These are phyloP conservation scores for Eristalis pertinax DNA, from an alignment of 2,888 invertebrate genomes.

Conservation along the genomic window DNA sequence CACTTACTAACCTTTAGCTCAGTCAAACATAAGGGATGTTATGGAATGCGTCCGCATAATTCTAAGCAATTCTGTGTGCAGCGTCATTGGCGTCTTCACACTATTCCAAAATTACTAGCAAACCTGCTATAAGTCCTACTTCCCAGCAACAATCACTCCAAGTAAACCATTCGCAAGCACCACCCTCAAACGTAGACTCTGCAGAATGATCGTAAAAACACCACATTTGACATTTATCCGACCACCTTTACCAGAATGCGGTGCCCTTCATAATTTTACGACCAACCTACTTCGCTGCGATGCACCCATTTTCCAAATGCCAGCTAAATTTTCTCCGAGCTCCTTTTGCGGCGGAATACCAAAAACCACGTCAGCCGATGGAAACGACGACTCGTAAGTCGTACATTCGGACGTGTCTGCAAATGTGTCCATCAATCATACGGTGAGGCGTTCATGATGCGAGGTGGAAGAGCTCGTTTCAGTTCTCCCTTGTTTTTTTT, in stretches of 20 bases:
- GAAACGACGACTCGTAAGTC: not conserved
- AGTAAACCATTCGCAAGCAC: too few relatives aligned
- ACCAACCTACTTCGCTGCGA: not conserved
- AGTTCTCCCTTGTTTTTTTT: conserved; percentile 27
- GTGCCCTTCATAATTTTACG: not conserved
- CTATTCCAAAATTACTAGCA: too few relatives aligned
- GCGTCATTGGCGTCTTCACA: too few relatives aligned
- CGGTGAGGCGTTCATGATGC: conserved; percentile 25
- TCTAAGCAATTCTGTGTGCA: too few relatives aligned
- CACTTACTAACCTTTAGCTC: too few relatives aligned
- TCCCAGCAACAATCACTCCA: too few relatives aligned
- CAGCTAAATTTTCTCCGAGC: not conserved
- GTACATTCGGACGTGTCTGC: conserved; percentile 44
- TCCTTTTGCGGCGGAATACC: not conserved
- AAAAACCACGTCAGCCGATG: not conserved
- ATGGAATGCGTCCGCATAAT: too few relatives aligned
- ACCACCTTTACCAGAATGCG: not conserved
- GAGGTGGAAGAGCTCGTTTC: conserved; percentile 8
- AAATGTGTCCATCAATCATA: conserved; percentile 61
- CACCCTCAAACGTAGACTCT: too few relatives aligned
- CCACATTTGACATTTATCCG: not conserved
- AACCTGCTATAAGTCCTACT: too few relatives aligned
- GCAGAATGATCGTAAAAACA: not conserved
- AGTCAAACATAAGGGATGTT: too few relatives aligned
- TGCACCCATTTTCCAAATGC: conserved; percentile 6